Evolutionary conservation across 2,797 vertebrate species (phyloP).

Genomic region (Mormyrops boulengeri): DNA sequence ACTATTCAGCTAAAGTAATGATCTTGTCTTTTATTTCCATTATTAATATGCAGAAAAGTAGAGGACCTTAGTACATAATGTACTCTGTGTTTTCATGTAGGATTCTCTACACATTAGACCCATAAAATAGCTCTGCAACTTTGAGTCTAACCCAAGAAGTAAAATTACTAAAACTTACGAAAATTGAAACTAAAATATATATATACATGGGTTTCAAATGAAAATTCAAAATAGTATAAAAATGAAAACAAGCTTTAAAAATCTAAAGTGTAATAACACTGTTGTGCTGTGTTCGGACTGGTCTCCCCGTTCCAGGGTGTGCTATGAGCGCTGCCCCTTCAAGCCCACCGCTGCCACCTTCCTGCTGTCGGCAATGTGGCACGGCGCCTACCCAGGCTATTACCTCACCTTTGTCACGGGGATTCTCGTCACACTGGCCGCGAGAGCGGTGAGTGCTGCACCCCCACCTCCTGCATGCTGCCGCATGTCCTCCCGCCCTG

Average conservation of each 20-base stretch:
- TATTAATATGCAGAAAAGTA: not conserved
- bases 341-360: constrained; percentile 85
- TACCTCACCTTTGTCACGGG: constrained; percentile 90
- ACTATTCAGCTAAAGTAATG: not conserved
- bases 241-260: not conserved
- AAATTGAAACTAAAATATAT: not conserved
- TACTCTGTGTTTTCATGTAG: not conserved
- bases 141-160: not conserved
- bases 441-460: constrained; percentile 71
- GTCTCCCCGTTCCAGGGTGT: constrained; percentile 62
- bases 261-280: not conserved
- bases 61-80: too few relatives aligned
- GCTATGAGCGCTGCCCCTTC: constrained; percentile 80
- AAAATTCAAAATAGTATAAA: not conserved
- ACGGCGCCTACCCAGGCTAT: constrained; percentile 89
- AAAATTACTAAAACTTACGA: not conserved
- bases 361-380: constrained; percentile 88
- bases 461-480: not conserved
- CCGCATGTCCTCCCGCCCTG: not conserved
- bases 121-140: not conserved
- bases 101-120: not conserved
- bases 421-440: constrained; percentile 79
- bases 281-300: not conserved
- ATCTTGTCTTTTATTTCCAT: not conserved
- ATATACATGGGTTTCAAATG: not conserved